phyloP scores from a whole-genome alignment of 2,888 invertebrate species.

The Micoletzkya japonica region DNA sequence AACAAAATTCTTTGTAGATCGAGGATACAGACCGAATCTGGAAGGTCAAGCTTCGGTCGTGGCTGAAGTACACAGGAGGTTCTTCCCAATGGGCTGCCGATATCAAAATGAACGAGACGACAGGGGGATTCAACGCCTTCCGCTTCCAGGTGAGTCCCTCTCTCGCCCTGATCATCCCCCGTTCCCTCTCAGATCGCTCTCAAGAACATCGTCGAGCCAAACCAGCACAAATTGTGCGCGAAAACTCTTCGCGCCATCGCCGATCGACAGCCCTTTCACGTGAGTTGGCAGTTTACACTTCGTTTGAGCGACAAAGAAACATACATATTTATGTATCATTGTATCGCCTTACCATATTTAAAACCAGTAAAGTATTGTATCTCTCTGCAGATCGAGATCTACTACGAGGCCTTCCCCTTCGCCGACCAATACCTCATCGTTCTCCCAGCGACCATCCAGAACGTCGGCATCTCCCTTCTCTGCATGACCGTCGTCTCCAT shows the following conservation, averaged over 20 bases:
- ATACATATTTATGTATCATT: not conserved
- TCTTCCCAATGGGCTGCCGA: conserved; percentile 58
- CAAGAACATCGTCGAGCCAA: conserved; percentile 62
- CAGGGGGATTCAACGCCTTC: conserved; percentile 44
- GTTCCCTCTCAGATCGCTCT: conserved; percentile 50
- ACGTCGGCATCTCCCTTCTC: conserved; percentile 76
- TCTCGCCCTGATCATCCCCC: not conserved
- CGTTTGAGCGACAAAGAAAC: too few relatives aligned
- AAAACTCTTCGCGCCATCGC: conserved; percentile 54
- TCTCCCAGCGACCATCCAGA: conserved; percentile 66
- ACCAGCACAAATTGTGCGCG: conserved; percentile 61
- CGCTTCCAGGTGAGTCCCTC: conserved; percentile 50
- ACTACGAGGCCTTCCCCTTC: conserved; percentile 60
- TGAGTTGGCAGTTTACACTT: too few relatives aligned
- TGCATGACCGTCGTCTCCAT: conserved; percentile 93
- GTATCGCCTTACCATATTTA: not conserved
- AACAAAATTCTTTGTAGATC: conserved; percentile 31
- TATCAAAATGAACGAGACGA: conserved; percentile 50
- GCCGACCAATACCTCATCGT: conserved; percentile 63
- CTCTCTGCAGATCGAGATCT: conserved; percentile 41
- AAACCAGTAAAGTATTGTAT: not conserved
- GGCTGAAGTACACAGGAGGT: conserved; percentile 61
- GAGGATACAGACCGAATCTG: conserved; percentile 59
- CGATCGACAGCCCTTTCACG: conserved; percentile 52
- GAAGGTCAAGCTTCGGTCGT: conserved; percentile 56